Evolutionary conservation across 2,888 invertebrate species (phyloP).

Genomic region (Celastrina argiolus): DNA sequence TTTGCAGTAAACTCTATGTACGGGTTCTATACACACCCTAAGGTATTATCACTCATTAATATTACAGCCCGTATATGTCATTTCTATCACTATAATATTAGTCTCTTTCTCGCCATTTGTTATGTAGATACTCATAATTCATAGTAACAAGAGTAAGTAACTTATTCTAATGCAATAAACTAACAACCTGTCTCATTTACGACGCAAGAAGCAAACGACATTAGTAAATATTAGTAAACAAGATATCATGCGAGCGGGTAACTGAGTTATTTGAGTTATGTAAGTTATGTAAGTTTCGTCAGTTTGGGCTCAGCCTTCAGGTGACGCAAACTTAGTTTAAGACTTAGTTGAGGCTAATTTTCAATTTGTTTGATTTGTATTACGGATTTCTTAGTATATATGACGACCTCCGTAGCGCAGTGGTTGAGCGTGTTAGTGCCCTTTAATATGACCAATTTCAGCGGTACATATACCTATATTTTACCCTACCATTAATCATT

Average conservation of each 20-base stretch:
- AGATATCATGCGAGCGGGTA: conserved; percentile 1
- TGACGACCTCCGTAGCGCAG: too few species aligned
- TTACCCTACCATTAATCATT: too few species aligned
- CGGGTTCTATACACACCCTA: too few species aligned
- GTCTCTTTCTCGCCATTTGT: too few species aligned
- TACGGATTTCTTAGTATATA: too few species aligned
- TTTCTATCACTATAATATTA: too few species aligned
- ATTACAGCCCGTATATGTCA: too few species aligned
- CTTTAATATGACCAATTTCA: too few species aligned
- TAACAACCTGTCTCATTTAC: neutral
- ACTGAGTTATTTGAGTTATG: neutral
- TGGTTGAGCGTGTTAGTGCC: too few species aligned
- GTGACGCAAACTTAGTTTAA: neutral
- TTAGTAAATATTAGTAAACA: neutral
- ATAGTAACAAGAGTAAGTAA: neutral
- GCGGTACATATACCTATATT: too few species aligned
- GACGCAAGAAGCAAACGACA: neutral
- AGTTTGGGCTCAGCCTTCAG: neutral
- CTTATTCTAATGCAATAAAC: neutral
- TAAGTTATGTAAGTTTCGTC: neutral
- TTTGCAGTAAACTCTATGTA: too few species aligned
- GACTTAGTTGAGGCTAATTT: neutral
- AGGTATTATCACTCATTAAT: too few species aligned
- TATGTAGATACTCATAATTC: neutral
- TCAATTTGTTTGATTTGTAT: neutral